These are phyloP conservation scores for Penaeus chinensis DNA, from an alignment of 1,140 invertebrate genomes.

Conservation along the genomic window DNA sequence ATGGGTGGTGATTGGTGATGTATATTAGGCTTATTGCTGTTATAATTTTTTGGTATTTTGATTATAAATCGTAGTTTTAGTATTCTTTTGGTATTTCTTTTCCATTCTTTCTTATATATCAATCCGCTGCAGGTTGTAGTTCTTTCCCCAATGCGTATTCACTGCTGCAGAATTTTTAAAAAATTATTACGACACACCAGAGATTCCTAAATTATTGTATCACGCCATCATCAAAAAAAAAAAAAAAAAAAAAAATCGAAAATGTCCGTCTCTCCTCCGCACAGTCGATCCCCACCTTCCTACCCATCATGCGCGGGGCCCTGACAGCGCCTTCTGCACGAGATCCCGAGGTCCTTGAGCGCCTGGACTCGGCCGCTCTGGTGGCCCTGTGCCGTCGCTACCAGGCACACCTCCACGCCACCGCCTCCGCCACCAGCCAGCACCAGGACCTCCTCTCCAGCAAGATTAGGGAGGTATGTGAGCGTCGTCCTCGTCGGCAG, in stretches of 20 bases:
- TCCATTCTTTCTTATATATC: too few species aligned
- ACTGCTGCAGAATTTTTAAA: too few species aligned
- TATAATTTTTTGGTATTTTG: too few species aligned
- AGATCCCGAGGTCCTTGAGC: conserved; percentile 89
- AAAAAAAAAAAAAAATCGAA: background rate
- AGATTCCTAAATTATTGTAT: background rate
- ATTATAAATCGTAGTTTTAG: too few species aligned
- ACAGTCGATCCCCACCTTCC: conserved; percentile 83
- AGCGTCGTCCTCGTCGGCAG: too few species aligned
- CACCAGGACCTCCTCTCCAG: conserved; percentile 80
- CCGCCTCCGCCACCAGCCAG: conserved; percentile 78
- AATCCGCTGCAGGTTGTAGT: too few species aligned
- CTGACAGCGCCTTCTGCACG: conserved; percentile 85
- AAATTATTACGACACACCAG: too few species aligned
- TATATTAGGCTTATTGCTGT: too few species aligned
- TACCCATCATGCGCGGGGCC: conserved; percentile 91
- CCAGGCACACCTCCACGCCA: conserved; percentile 80
- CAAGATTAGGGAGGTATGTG: conserved; percentile 80
- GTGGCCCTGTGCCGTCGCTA: conserved; percentile 77
- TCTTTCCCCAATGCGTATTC: too few species aligned
- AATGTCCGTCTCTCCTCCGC: conserved; percentile 32
- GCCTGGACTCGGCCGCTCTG: conserved; percentile 76
- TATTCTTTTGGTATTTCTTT: too few species aligned
- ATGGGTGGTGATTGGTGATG: too few species aligned
- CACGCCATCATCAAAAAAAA: background rate